These are phyloP conservation scores for Dendrolimus punctatus DNA, from an alignment of 1,140 invertebrate species.

Conservation along the genomic window DNA sequence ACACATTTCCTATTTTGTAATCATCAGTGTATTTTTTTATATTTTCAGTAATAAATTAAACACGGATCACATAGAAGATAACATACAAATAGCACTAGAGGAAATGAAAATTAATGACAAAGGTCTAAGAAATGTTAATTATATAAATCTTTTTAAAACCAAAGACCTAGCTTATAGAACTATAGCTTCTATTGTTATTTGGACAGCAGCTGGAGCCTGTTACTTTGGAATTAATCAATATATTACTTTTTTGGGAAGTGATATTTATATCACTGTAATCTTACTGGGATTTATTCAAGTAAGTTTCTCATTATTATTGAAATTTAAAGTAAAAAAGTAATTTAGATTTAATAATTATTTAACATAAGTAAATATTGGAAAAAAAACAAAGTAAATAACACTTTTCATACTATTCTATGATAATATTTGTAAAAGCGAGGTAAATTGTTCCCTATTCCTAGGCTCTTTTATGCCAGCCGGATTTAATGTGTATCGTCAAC, in stretches of 20 bases:
- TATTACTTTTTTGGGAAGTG: slow-evolving; percentile 22
- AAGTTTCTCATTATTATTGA: slow-evolving; percentile 4
- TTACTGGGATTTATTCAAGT: slow-evolving; percentile 34
- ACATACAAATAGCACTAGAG: slow-evolving; percentile 7
- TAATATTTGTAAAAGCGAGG: too few species aligned
- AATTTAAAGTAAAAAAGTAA: not conserved
- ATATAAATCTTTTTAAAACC: slow-evolving; percentile 31
- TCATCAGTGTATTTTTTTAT: not conserved
- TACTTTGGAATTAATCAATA: slow-evolving; percentile 39
- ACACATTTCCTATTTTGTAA: too few species aligned
- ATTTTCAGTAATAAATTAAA: slow-evolving; percentile 10
- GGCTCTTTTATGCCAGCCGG: too few species aligned
- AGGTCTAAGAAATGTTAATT: slow-evolving; percentile 13
- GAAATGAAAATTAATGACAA: slow-evolving; percentile 8
- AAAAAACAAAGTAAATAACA: too few species aligned
- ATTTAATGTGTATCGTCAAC: too few species aligned
- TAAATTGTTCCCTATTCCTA: too few species aligned
- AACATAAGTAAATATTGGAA: too few species aligned
- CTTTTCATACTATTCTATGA: too few species aligned
- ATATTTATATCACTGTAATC: slow-evolving; percentile 25
- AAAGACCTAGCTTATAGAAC: slow-evolving; percentile 20
- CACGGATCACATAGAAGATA: slow-evolving; percentile 2
- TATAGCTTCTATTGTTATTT: slow-evolving; percentile 16
- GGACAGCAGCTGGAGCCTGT: slow-evolving; percentile 21
- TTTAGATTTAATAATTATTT: not conserved